Base-by-base conservation (phyloP, 2,797 vertebrate species). In the Mionectes olivaceus region DNA sequence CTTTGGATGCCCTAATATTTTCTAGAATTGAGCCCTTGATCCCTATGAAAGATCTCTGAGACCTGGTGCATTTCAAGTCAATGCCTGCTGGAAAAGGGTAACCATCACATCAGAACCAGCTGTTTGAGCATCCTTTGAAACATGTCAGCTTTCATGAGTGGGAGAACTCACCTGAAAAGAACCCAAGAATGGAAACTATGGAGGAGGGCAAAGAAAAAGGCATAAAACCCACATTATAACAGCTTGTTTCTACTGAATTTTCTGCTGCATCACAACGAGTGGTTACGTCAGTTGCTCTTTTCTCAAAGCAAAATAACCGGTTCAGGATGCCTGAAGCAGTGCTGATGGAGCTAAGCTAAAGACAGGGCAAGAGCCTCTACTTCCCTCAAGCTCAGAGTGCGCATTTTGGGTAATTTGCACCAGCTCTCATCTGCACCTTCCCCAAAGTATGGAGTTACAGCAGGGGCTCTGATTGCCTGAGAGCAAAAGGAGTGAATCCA, bases 101-200 rank as follows among this genome's bases (percentile, higher is more conserved):
- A 73, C n/a, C 5, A 8, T 37, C 7, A 35, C 61, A 73, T 56
- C 91, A 78, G 57, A 83, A 43, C 16, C 39, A 83, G 65, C 28
- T 89, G 28, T 25, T 27, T 43, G 39, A 89, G 61, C 41, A 78
- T 49, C 65, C 32, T 91, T 59, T 64, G 65, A 87, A 78, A 73
- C 13, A 65, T 86, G 43, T 35, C 61, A 83, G 61, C 33, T 39
- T 67, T 67, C 57, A 37, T 2, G 63, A 69, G 55, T 49, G 67
- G 87, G 55, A 90, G 67, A 94, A 39, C 22, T 41, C 67, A 92
- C 91, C 89, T 93, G 79, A 75, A 86, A 77, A 69, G 63, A 83
- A 81, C 69, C 32, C 55, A 83, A n/a, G 79, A 55, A 71, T 23
- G 50, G 76, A 88, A 97, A 78, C n/a, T 65, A 56, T 32, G 89